Percentiles rank a stretch among this genome's conserved stretches.
phyloP scores from a whole-genome alignment of 2,888 invertebrate species.

The Eustalomyia histrio region DNA sequence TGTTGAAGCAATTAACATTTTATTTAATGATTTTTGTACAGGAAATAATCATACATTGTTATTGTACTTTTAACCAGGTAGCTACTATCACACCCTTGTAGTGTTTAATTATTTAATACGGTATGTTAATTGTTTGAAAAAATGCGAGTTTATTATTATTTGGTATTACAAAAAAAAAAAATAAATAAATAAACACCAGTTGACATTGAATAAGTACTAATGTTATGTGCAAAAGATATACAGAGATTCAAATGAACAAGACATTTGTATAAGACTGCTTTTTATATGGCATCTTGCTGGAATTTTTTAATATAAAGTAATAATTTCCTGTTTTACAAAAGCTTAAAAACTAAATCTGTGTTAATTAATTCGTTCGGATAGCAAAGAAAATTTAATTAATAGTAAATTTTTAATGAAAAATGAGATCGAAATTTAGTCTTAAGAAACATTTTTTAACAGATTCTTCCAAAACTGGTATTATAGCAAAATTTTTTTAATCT shows the following conservation, averaged over 20 bases:
- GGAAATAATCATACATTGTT: too few relatives aligned
- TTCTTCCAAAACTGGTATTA: too few relatives aligned
- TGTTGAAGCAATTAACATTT: too few relatives aligned
- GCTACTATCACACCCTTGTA: too few relatives aligned
- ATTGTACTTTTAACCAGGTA: too few relatives aligned
- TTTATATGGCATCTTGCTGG: slow-evolving; percentile 49
- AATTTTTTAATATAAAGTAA: not conserved
- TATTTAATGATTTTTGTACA: too few relatives aligned
- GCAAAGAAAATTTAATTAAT: too few relatives aligned
- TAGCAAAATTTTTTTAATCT: too few relatives aligned
- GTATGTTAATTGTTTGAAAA: slow-evolving; percentile 12
- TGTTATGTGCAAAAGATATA: slow-evolving; percentile 22
- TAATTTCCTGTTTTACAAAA: slow-evolving; percentile 60
- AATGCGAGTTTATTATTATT: slow-evolving; percentile 20
- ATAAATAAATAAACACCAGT: slow-evolving; percentile 37
- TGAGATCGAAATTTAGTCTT: too few relatives aligned
- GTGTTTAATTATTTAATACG: slow-evolving; percentile 25
- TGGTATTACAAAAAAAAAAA: not conserved
- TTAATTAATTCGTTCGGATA: slow-evolving; percentile 34
- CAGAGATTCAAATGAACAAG: not conserved
- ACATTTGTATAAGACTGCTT: not conserved
- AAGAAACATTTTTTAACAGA: too few relatives aligned
- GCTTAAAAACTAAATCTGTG: slow-evolving; percentile 29
- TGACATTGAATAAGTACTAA: slow-evolving; percentile 63
- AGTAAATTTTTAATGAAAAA: too few relatives aligned